Evolutionary conservation across 2,888 invertebrate species (phyloP).

Genomic region (Odontocolon sp.): DNA sequence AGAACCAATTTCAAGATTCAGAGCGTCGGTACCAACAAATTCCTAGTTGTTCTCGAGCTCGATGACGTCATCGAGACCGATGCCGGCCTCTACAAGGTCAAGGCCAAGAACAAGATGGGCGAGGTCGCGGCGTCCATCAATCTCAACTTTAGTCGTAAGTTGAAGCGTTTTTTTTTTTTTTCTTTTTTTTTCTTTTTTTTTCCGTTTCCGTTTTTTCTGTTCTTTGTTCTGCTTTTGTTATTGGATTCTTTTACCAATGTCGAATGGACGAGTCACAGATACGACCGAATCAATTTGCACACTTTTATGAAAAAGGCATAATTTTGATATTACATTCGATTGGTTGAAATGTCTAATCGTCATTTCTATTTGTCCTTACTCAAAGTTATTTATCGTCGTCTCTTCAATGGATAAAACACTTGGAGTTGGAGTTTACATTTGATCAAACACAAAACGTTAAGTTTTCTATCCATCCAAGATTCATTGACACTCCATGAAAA

Average conservation of each 20-base stretch:
- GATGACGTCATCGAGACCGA: slow-evolving; percentile 98
- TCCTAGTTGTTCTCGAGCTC: slow-evolving; percentile 94
- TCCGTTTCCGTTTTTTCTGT: background rate
- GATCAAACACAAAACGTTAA: slow-evolving; percentile 42
- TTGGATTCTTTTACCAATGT: background rate
- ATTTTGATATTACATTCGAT: slow-evolving; percentile 65
- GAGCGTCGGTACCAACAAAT: slow-evolving; percentile 92
- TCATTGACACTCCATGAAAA: slow-evolving; percentile 26
- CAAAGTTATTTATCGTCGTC: slow-evolving; percentile 54
- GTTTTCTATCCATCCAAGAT: slow-evolving; percentile 31
- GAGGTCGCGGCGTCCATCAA: slow-evolving; percentile 98
- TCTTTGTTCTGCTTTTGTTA: slow-evolving; percentile 1
- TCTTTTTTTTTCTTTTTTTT: slow-evolving; percentile 5
- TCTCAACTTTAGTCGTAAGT: slow-evolving; percentile 99
- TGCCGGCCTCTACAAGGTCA: slow-evolving; percentile 97
- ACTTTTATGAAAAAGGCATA: slow-evolving; percentile 66
- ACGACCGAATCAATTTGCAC: slow-evolving; percentile 58
- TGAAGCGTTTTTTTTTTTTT: slow-evolving; percentile 7
- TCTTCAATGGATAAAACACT: slow-evolving; percentile 24
- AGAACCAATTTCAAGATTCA: slow-evolving; percentile 95
- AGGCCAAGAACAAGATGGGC: slow-evolving; percentile 98
- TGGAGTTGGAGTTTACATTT: slow-evolving; percentile 43
- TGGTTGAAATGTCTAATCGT: slow-evolving; percentile 66
- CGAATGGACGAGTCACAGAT: background rate
- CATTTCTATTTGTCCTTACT: slow-evolving; percentile 66